Evolutionary conservation across 2,113 vertebrate genomes (phyloP).

Genomic region (Perognathus longimembris): DNA sequence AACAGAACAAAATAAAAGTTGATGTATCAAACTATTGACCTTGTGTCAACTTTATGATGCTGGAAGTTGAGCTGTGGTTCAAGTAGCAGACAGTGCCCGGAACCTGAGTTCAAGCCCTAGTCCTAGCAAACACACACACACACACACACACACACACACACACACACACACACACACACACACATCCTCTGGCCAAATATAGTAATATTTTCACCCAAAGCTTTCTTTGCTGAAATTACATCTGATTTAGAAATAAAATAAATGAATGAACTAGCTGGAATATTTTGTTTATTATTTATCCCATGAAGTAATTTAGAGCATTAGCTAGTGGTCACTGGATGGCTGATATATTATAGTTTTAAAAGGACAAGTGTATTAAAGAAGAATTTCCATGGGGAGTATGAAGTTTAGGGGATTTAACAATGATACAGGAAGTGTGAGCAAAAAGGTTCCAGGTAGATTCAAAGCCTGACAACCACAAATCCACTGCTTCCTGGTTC

Average conservation of each 20-base stretch:
- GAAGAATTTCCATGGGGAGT: neutral
- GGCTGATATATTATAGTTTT: neutral
- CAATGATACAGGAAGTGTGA: neutral
- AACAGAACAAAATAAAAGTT: neutral
- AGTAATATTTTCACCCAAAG: neutral
- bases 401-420: neutral
- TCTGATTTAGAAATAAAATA: neutral
- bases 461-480: neutral
- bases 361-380: neutral
- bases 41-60: neutral
- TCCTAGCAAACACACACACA: too few species aligned
- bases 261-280: neutral
- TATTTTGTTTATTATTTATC: slow-evolving; percentile 1
- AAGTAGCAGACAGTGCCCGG: too few species aligned
- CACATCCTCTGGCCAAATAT: neutral
- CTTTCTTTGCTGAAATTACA: neutral
- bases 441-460: neutral
- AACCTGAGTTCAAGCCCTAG: too few species aligned
- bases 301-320: neutral
- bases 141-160: too few species aligned
- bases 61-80: too few species aligned
- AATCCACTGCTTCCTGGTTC: neutral
- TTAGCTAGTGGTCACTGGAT: neutral
- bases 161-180: neutral
- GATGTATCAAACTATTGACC: neutral